A percentile compares a stretch with the other conserved stretches of the same genome.
These are phyloP conservation scores for Ammodytes marinus DNA, from an alignment of 2,113 vertebrate species.

Conservation along the genomic window DNA sequence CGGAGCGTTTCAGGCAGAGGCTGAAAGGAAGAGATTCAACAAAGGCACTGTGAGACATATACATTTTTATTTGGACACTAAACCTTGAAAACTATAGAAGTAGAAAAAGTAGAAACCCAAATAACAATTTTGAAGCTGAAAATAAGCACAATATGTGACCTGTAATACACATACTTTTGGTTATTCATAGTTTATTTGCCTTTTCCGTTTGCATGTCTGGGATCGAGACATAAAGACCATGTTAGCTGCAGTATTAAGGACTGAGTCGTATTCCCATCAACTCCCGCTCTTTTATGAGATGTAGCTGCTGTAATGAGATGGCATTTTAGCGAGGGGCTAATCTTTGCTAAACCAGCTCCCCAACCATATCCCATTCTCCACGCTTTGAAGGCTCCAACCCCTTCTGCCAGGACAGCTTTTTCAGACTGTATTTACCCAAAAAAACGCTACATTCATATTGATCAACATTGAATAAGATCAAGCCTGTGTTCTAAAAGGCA, in stretches of 20 bases:
- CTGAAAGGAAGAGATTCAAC: too few relatives aligned
- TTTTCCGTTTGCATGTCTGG: constrained; percentile 7
- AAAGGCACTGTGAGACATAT: too few relatives aligned
- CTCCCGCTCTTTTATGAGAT: constrained; percentile 39
- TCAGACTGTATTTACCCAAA: constrained; percentile 23
- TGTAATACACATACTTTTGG: background rate
- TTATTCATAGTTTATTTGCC: background rate
- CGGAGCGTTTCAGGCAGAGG: too few relatives aligned
- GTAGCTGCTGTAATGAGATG: constrained; percentile 71
- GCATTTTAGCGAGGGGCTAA: constrained; percentile 59
- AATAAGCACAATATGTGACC: too few relatives aligned
- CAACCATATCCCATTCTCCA: constrained; percentile 62
- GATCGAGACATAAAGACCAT: background rate
- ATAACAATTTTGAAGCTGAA: too few relatives aligned
- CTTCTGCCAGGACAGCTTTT: constrained; percentile 48
- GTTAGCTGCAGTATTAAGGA: constrained; percentile 19
- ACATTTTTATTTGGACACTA: too few relatives aligned
- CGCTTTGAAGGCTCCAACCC: constrained; percentile 49
- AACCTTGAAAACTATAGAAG: too few relatives aligned
- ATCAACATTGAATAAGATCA: constrained; percentile 38
- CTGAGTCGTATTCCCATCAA: constrained; percentile 45
- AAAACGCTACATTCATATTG: constrained; percentile 55
- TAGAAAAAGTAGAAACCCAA: too few relatives aligned
- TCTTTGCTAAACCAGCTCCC: constrained; percentile 58
- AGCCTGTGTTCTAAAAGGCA: constrained; percentile 24